A percentile compares a stretch with the other conserved stretches of the same genome.
These are phyloP conservation scores for Tragelaphus scriptus DNA, from an alignment of 2,113 vertebrate genomes.

Conservation along the genomic window DNA sequence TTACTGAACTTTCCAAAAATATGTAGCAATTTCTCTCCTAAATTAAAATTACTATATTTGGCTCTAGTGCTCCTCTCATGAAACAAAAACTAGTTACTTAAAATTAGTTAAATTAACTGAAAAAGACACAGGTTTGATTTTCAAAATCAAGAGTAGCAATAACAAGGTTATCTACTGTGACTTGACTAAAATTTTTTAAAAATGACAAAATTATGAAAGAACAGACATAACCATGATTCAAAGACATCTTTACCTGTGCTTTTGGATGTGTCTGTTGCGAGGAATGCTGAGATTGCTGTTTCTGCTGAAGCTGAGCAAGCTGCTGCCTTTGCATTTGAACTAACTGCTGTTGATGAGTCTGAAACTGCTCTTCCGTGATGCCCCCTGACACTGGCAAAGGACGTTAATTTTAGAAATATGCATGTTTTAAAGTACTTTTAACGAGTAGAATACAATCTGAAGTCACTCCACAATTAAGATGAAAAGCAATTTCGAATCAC, in stretches of 20 bases:
- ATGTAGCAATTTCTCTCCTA: not conserved
- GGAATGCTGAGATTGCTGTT: slow-evolving; percentile 86
- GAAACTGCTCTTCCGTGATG: slow-evolving; percentile 95
- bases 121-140: not conserved
- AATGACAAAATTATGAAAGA: not conserved
- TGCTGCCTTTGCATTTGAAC: slow-evolving; percentile 93
- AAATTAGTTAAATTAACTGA: not conserved
- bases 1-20: not conserved
- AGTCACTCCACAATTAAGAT: not conserved
- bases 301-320: slow-evolving; percentile 90
- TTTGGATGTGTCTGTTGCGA: slow-evolving; percentile 82
- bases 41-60: not conserved
- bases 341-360: slow-evolving; percentile 92
- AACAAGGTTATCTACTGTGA: not conserved
- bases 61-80: not conserved
- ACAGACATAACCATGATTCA: not conserved
- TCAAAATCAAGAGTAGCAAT: not conserved
- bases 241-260: slow-evolving; percentile 81
- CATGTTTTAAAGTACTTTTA: slow-evolving; percentile 8
- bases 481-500: slow-evolving; percentile 20
- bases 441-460: slow-evolving; percentile 1
- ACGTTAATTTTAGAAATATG: slow-evolving; percentile 34
- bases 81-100: not conserved
- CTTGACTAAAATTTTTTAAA: not conserved
- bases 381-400: slow-evolving; percentile 83